These are phyloP conservation scores for Amiota minor DNA, from an alignment of 2,888 invertebrate genomes.

Conservation along the genomic window DNA sequence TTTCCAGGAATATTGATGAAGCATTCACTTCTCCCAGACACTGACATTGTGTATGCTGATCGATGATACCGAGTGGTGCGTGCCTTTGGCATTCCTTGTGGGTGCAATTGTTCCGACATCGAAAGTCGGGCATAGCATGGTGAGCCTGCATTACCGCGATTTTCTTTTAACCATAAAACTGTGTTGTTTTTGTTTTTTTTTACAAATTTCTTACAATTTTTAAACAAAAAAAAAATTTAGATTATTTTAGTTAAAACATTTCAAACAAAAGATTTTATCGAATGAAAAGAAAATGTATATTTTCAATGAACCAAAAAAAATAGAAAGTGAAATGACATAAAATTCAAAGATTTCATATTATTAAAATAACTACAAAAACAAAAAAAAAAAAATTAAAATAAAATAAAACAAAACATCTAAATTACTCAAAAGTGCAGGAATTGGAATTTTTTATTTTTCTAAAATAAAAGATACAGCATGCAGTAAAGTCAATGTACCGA, in stretches of 20 bases:
- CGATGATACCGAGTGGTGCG: constrained; percentile 64
- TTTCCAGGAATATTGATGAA: constrained; percentile 69
- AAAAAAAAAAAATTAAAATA: too few relatives aligned
- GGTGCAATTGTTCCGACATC: constrained; percentile 63
- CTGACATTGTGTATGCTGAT: constrained; percentile 59
- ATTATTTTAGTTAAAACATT: constrained; percentile 17
- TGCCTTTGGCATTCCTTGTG: constrained; percentile 68
- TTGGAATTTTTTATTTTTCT: too few relatives aligned
- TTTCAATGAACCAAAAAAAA: constrained; percentile 43
- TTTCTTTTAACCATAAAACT: neutral
- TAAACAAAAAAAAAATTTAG: neutral
- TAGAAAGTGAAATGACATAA: too few relatives aligned
- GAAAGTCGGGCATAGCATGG: constrained; percentile 65
- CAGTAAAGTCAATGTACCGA: too few relatives aligned
- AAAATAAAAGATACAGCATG: too few relatives aligned
- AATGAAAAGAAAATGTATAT: neutral
- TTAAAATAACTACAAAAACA: neutral
- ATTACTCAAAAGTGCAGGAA: too few relatives aligned
- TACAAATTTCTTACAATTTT: neutral
- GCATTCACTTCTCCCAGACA: constrained; percentile 63
- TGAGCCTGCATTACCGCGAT: constrained; percentile 59
- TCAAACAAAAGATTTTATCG: constrained; percentile 10
- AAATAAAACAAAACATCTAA: too few relatives aligned
- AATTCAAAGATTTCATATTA: too few relatives aligned
- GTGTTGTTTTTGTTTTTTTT: constrained; percentile 11